These are phyloP conservation scores for Silurus asotus DNA, from an alignment of 2,113 vertebrate species.

Conservation along the genomic window DNA sequence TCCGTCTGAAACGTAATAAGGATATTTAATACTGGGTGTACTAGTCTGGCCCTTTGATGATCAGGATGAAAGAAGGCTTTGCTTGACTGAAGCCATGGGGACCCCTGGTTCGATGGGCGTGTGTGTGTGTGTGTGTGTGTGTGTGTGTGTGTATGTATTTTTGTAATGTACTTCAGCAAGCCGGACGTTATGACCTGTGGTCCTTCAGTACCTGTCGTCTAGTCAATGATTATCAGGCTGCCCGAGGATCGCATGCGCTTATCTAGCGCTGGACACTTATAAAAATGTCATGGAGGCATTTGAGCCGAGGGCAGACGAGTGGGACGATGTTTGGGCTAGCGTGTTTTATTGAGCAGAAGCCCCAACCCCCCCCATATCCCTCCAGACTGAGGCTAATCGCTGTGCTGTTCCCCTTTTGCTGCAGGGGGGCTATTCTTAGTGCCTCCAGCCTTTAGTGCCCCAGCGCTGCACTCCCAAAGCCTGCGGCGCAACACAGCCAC, in stretches of 20 bases:
- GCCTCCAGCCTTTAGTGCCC: conserved; percentile 52
- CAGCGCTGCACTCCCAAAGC: conserved; percentile 43
- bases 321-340: conserved; percentile 22
- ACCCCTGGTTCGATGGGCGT: conserved; percentile 37
- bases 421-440: conserved; percentile 54
- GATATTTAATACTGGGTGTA: conserved; percentile 69
- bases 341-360: conserved; percentile 24
- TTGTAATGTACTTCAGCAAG: conserved; percentile 19
- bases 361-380: conserved; percentile 5
- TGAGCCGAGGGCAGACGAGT: conserved; percentile 14
- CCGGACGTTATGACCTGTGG: not conserved
- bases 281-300: conserved; percentile 45
- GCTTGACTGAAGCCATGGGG: conserved; percentile 44
- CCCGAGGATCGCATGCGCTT: conserved; percentile 21
- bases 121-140: conserved; percentile 24
- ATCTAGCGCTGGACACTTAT: conserved; percentile 44
- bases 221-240: conserved; percentile 47
- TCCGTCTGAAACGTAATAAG: conserved; percentile 71
- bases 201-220: conserved; percentile 12
- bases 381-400: conserved; percentile 47
- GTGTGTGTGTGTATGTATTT: conserved; percentile 19
- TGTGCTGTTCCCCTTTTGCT: conserved; percentile 44
- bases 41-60: conserved; percentile 52
- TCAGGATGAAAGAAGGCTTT: conserved; percentile 53
- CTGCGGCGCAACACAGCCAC: conserved; percentile 49